Percentiles rank a stretch among this genome's conserved stretches.
Conservation (phyloP, 2,113 vertebrate species). For the Apistogramma diplotaenia region DNA sequence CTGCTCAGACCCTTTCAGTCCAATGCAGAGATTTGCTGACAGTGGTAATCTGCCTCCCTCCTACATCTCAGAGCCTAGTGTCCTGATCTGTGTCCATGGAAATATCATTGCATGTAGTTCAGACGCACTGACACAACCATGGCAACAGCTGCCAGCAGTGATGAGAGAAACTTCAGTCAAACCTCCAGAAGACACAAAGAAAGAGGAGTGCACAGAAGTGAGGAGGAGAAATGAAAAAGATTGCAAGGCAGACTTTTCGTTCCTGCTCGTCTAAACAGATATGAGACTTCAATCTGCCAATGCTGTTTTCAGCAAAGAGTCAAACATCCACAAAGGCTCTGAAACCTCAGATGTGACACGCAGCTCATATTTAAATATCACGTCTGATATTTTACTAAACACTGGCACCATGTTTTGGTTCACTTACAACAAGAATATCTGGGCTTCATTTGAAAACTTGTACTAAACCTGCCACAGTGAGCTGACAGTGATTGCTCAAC, state of each 20-base stretch:
- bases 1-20: constrained; percentile 21
- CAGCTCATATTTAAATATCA: neutral
- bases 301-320: neutral
- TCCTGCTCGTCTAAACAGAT: neutral
- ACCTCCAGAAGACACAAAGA: constrained; percentile 19
- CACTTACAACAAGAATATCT: neutral
- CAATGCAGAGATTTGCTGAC: constrained; percentile 43
- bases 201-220: neutral
- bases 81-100: constrained; percentile 51
- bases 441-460: neutral
- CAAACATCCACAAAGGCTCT: neutral
- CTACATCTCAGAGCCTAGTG: constrained; percentile 35
- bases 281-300: neutral
- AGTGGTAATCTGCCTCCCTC: constrained; percentile 32
- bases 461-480: neutral
- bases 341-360: neutral
- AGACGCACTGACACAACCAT: constrained; percentile 49
- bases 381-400: neutral
- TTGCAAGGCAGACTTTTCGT: neutral
- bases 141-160: constrained; percentile 63
- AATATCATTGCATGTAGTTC: constrained; percentile 47
- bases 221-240: neutral
- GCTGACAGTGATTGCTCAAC: neutral
- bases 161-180: constrained; percentile 51
- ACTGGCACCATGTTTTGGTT: neutral